These are phyloP conservation scores for Glyptemys insculpta DNA, from an alignment of 2,797 vertebrate genomes.

Conservation along the genomic window DNA sequence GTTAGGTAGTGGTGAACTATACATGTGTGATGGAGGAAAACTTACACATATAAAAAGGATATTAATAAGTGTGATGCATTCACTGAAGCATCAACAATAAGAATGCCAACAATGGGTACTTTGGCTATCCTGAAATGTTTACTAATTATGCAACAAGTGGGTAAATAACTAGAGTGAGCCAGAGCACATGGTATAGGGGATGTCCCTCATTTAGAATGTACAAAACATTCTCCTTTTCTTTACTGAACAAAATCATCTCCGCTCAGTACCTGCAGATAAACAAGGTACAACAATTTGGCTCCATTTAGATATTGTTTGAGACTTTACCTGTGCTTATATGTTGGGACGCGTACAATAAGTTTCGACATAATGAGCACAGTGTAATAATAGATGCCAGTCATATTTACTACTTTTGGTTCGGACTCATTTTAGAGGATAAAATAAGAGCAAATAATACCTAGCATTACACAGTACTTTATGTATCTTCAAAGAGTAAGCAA, in stretches of 20 bases:
- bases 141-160: background rate
- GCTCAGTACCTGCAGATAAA: background rate
- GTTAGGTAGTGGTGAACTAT: background rate
- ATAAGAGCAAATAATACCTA: background rate
- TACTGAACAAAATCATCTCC: background rate
- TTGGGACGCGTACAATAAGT: background rate
- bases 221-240: background rate
- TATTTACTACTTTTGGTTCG: background rate
- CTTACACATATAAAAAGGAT: background rate
- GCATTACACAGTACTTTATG: background rate
- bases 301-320: background rate
- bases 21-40: background rate
- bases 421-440: background rate
- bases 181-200: background rate
- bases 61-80: background rate
- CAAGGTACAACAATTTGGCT: background rate
- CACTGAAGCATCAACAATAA: background rate
- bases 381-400: background rate
- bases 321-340: background rate
- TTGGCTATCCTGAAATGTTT: constrained; percentile 24
- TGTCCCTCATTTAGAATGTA: background rate
- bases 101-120: background rate
- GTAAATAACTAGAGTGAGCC: background rate
- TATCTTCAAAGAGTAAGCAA: background rate
- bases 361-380: background rate